phyloP scores from a whole-genome alignment of 2,113 vertebrate genomes.

The Bostrychus sinensis region DNA sequence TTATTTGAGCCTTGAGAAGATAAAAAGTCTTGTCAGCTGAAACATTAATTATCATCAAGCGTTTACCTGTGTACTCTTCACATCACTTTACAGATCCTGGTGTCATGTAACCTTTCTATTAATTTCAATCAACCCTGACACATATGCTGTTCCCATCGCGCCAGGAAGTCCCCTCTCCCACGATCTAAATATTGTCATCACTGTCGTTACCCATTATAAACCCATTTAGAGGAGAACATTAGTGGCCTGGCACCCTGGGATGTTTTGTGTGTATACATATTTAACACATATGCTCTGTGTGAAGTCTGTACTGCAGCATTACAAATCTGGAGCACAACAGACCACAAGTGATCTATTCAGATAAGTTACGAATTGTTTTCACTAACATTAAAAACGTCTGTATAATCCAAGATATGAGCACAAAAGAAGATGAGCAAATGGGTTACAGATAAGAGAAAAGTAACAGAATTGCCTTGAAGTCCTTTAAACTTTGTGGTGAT shows the following conservation, averaged over 20 bases:
- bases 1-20: neutral
- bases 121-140: conserved; percentile 46
- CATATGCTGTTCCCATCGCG: conserved; percentile 17
- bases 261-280: neutral
- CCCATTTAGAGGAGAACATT: neutral
- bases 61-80: conserved; percentile 20
- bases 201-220: conserved; percentile 29
- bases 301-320: conserved; percentile 16
- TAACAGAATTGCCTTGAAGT: conserved; percentile 43
- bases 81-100: conserved; percentile 21
- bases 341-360: no score
- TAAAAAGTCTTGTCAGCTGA: conserved; percentile 35
- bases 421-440: conserved; percentile 22
- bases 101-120: conserved; percentile 37
- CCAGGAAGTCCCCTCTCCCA: conserved; percentile 11
- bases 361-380: no score
- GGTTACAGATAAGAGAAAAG: conserved; percentile 20
- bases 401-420: conserved; percentile 37
- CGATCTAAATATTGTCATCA: conserved; percentile 24
- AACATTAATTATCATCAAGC: conserved; percentile 40
- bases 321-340: no score
- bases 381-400: no score
- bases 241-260: conserved; percentile 10
- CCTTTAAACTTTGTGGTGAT: conserved; percentile 12
- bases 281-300: conserved; percentile 24